Evolutionary conservation across 2,113 vertebrate genomes (phyloP).

Genomic region (Heptranchias perlo): DNA sequence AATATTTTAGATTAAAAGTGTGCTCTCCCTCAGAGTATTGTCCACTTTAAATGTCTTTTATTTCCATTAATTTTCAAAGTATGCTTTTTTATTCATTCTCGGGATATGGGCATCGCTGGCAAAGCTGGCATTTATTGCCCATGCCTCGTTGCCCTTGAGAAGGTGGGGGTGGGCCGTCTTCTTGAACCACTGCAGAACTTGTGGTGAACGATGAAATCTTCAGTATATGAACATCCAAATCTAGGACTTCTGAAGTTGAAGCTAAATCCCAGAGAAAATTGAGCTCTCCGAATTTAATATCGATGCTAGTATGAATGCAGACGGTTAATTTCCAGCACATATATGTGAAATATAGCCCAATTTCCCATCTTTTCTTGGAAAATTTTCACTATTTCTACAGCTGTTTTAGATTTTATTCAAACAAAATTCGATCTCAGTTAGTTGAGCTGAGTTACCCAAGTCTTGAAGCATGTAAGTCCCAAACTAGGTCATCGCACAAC

Average conservation of each 20-base stretch:
- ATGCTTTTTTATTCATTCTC: too few relatives aligned
- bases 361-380: background rate
- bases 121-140: background rate
- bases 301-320: background rate
- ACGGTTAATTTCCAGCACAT: background rate
- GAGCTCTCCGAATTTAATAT: background rate
- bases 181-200: too few relatives aligned
- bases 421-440: background rate
- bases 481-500: background rate
- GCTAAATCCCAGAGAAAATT: background rate
- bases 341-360: background rate
- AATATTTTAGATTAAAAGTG: background rate
- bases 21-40: background rate
- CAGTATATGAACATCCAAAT: too few relatives aligned
- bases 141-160: too few relatives aligned
- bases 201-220: too few relatives aligned
- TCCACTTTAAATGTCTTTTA: background rate
- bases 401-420: conserved; percentile 26
- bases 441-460: conserved; percentile 1
- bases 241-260: background rate
- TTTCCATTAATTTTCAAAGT: background rate
- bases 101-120: background rate
- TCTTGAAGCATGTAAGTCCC: background rate
- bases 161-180: too few relatives aligned
- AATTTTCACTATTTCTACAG: conserved; percentile 27